Evolutionary conservation across 2,888 invertebrate species (phyloP), one percentile per base, ranked within the genome.

Genomic region (Parascotia fuliginaria): DNA sequence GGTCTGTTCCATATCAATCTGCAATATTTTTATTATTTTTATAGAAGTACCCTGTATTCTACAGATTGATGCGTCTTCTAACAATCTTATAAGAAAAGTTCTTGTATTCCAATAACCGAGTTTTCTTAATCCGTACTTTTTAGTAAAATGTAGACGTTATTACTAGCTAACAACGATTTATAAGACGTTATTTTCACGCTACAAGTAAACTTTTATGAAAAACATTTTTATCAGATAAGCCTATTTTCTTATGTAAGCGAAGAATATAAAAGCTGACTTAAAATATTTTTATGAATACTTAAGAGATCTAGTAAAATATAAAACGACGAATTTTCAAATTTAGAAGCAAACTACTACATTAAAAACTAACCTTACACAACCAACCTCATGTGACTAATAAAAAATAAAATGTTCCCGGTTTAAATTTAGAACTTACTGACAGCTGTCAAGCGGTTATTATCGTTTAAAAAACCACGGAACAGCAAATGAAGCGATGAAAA

Each of bases 381-480:
- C 68, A 70, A 71, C 74, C 74, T 83, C 79, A 81, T 80, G 82
- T 79, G 79, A 64, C 75, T 73, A 82, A 80, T 82, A 84, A 81
- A 84, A n/a, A 81, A 76, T 60, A 53, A 55, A 49, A 67, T 83
- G 85, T 85, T 89, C 24, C 1, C 82, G 79, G 85, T 89, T 90
- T 87, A 85, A 87, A 88, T 89, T 87, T 87, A 83, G 87, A 88
- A 83, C 81, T 79, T 83, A 79, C 56, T 86, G 89, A 88, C 91
- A 92, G 89, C 88, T 89, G 89, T 83, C 87, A 70, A 76, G 73
- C 78, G 73, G 81, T 83, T 84, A 88, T 88, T 83, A 77, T 73
- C 46, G 72, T 66, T 24, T 64, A 62, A 76, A 75, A 73, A 77
- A 75, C 61, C 76, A 68, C 80, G 81, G 75, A 83, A 80, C 76